phyloP scores from a whole-genome alignment of 2,797 vertebrate species.

The Artibeus jamaicensis region DNA sequence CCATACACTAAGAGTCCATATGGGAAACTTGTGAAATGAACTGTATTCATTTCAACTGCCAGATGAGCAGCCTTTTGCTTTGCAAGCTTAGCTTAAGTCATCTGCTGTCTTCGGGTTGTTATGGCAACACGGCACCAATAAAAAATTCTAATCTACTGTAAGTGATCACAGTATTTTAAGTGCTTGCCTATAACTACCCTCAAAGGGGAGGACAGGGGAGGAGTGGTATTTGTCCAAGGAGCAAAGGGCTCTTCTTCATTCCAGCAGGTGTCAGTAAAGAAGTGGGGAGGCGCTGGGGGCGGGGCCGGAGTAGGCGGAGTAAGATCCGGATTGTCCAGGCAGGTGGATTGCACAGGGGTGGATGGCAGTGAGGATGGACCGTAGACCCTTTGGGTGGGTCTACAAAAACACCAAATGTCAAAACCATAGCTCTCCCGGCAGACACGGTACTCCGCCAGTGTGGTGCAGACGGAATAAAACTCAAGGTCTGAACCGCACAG shows the following conservation, averaged over 20 bases:
- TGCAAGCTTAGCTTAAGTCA: slow-evolving; percentile 89
- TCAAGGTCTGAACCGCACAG: background rate
- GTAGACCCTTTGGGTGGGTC: background rate
- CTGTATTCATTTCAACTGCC: slow-evolving; percentile 90
- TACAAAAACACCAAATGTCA: background rate
- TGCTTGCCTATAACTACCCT: slow-evolving; percentile 82
- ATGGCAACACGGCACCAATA: slow-evolving; percentile 89
- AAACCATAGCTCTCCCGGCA: background rate
- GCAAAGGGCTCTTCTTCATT: slow-evolving; percentile 78
- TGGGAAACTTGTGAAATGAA: slow-evolving; percentile 90
- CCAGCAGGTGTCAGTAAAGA: slow-evolving; percentile 85
- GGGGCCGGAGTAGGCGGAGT: rapidly evolving
- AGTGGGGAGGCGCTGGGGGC: background rate
- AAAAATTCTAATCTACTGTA: slow-evolving; percentile 89
- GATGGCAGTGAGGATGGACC: background rate
- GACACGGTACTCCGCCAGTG: background rate
- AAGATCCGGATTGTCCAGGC: background rate
- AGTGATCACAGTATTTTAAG: slow-evolving; percentile 88
- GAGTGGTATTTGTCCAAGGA: slow-evolving; percentile 66
- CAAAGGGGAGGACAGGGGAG: slow-evolving; percentile 72
- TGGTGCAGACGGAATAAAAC: background rate
- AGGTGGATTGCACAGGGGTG: background rate
- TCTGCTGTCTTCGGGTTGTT: slow-evolving; percentile 89
- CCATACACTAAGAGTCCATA: slow-evolving; percentile 89
- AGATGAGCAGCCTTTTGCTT: slow-evolving; percentile 89